Evolutionary conservation across 2,113 vertebrate species (phyloP), one percentile per base, ranked within the genome.

Genomic region (Rhinichthys klamathensis): DNA sequence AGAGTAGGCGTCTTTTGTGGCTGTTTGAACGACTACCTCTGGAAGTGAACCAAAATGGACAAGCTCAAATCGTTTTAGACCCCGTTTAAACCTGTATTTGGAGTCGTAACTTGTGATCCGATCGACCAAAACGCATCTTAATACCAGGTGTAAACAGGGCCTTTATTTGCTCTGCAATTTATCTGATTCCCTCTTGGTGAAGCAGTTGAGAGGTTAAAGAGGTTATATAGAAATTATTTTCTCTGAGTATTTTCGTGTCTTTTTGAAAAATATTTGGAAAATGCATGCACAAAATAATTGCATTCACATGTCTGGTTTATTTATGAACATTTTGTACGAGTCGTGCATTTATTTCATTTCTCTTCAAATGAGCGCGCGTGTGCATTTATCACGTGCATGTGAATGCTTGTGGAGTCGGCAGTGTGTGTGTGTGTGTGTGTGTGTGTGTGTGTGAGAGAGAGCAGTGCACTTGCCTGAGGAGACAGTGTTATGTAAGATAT

Each of bases 401-500:
- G 67, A 54, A 78, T 65, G 70, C 81, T 84, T 65, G 70, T 84
- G 61, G 30, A 80, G 67, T 80, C 16, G 61, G 27, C 35, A 4
- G 44, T 88, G 87, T 61, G 25, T 56, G 79, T 85, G 70, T 74
- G 77, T 86, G 46, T 84, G 82, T 73, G 41, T 79, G n/a, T n/a
- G 44, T 88, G 87, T 61, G 25, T 56, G 79, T 85, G 70, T 74
- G 77, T 86, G 46, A 82, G 83, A 69, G 44, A 76, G 86, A 51
- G 60, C 60, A 79, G 80, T 82, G 78, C 54, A 72, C 75, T 49
- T 79, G 78, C 77, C 85, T 46, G 70, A 86, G 87, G 87, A 86
- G 78, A 82, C 44, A 38, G 58, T 81, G 87, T 88, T 88, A 88
- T 88, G 85, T 86, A 88, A 88, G 82, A 84, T 77, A 82, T 79